A percentile compares a stretch with the other conserved stretches of the same genome.
These are phyloP conservation scores for Actenoides hombroni DNA, from an alignment of 2,113 vertebrate species.

Conservation along the genomic window DNA sequence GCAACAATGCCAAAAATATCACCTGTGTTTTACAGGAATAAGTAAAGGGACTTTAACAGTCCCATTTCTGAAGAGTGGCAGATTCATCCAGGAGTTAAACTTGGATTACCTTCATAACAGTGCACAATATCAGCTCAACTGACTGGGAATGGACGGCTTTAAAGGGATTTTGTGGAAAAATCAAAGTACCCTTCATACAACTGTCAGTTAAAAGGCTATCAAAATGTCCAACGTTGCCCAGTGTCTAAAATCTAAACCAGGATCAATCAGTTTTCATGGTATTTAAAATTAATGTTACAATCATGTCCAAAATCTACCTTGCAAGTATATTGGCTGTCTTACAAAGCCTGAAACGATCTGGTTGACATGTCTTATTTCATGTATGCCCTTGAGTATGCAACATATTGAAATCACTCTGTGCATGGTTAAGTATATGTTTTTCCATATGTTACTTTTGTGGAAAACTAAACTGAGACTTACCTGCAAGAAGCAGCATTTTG, in stretches of 20 bases:
- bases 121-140: background rate
- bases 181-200: background rate
- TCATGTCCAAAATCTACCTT: background rate
- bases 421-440: background rate
- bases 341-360: background rate
- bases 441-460: background rate
- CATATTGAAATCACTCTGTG: background rate
- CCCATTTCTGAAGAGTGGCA: background rate
- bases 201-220: background rate
- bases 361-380: background rate
- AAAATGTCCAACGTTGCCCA: background rate
- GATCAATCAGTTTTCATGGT: background rate
- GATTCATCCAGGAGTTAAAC: constrained; percentile 9
- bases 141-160: background rate
- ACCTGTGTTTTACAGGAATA: constrained; percentile 1
- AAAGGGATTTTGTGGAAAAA: constrained; percentile 6
- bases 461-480: constrained; percentile 27
- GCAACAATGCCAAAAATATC: constrained; percentile 2
- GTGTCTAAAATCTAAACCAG: background rate
- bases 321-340: background rate
- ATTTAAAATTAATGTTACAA: background rate
- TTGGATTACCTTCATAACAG: background rate
- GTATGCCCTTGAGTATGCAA: background rate
- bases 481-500: background rate
- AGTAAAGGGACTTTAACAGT: background rate